A percentile compares a stretch with the other conserved stretches of the same genome.
Conservation (phyloP, 2,797 vertebrate genomes). For the Agapornis canus region DNA sequence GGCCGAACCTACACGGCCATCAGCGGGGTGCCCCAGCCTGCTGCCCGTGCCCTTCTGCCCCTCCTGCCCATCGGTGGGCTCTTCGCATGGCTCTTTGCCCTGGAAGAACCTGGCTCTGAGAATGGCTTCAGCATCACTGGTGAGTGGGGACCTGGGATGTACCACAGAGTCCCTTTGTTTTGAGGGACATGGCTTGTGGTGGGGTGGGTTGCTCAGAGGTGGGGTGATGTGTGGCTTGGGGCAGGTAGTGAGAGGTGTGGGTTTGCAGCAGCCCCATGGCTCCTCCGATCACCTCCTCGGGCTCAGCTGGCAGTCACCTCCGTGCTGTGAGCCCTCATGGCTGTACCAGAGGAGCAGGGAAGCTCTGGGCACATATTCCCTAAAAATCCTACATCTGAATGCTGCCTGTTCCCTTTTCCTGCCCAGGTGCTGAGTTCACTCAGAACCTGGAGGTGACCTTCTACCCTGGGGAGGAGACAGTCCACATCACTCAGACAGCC, state of each 20-base stretch:
- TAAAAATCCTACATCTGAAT: background rate
- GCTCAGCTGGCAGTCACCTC: background rate
- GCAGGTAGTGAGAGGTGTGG: background rate
- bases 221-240: background rate
- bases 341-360: accelerated
- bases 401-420: background rate
- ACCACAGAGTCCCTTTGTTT: accelerated
- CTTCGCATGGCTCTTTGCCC: conserved; percentile 94
- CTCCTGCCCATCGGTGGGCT: conserved; percentile 88
- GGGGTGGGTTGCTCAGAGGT: background rate
- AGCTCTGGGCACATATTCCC: background rate
- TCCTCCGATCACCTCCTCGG: accelerated
- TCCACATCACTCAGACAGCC: conserved; percentile 85
- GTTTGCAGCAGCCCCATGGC: accelerated
- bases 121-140: conserved; percentile 91
- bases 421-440: conserved; percentile 87
- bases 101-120: conserved; percentile 87
- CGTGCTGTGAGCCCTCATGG: accelerated
- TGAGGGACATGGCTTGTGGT: accelerated
- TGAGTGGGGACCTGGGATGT: conserved; percentile 26
- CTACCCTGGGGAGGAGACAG: conserved; percentile 85
- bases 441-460: conserved; percentile 86
- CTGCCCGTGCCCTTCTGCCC: conserved; percentile 88
- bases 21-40: conserved; percentile 87
- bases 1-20: conserved; percentile 92